A percentile compares a stretch with the other conserved stretches of the same genome.
These are phyloP conservation scores for Hyposmocoma kahamanoa DNA, from an alignment of 1,140 invertebrate genomes.

Conservation along the genomic window DNA sequence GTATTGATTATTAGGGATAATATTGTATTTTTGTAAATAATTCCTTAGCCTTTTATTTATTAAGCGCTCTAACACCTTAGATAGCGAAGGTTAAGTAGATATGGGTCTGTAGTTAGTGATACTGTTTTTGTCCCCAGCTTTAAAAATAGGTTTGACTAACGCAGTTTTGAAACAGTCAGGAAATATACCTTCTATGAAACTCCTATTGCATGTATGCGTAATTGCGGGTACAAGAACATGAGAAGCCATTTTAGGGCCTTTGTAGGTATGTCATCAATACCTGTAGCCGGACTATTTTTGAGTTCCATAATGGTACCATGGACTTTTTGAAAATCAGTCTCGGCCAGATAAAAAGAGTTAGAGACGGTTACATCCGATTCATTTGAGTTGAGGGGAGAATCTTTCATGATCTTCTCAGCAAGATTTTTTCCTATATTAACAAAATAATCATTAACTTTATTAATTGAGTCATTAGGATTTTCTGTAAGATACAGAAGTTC, in stretches of 20 bases:
- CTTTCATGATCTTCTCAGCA: not conserved
- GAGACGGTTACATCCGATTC: not conserved
- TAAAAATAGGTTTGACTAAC: not conserved
- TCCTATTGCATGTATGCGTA: not conserved
- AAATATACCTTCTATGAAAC: not conserved
- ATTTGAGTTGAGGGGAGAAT: not conserved
- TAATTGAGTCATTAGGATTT: not conserved
- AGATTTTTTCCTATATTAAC: not conserved
- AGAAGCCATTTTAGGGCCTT: not conserved
- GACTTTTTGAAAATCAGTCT: not conserved
- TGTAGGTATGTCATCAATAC: not conserved
- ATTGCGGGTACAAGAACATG: not conserved
- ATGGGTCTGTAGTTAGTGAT: slow-evolving; percentile 1
- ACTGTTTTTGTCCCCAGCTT: not conserved
- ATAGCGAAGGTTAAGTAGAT: not conserved
- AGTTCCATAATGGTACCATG: not conserved
- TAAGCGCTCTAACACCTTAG: slow-evolving; percentile 1
- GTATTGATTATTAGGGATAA: not conserved
- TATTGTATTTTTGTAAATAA: not conserved
- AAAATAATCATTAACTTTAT: not conserved
- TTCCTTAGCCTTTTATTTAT: not conserved
- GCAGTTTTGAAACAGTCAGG: not conserved
- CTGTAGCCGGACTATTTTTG: not conserved
- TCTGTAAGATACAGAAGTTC: not conserved
- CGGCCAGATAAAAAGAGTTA: not conserved